phyloP scores from a whole-genome alignment of 2,797 vertebrate genomes.

The Scarus forsteni region DNA sequence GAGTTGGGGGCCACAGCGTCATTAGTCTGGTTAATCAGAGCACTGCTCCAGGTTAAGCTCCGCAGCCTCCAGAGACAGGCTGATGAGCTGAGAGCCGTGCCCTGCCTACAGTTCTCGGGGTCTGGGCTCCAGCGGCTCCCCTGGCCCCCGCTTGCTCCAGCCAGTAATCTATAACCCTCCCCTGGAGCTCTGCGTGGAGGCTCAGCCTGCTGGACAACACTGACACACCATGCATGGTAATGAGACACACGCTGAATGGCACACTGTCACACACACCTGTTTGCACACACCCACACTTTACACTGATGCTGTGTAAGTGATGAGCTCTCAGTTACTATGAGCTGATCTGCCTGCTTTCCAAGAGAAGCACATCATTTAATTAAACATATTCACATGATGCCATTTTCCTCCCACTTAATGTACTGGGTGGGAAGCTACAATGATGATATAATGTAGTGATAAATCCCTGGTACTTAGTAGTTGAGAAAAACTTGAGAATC shows the following conservation, averaged over 20 bases:
- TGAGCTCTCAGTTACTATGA: conserved; percentile 49
- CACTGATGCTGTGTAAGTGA: conserved; percentile 45
- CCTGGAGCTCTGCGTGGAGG: conserved; percentile 69
- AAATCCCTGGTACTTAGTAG: not conserved
- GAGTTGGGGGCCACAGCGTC: conserved; percentile 84
- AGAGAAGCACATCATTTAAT: conserved; percentile 8
- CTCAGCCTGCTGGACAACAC: conserved; percentile 79
- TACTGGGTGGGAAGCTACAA: not conserved
- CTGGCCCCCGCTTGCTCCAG: conserved; percentile 71
- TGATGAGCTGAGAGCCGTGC: conserved; percentile 93
- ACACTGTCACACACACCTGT: conserved; percentile 66
- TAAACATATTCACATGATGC: not conserved
- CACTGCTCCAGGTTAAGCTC: conserved; percentile 91
- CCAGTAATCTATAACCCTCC: conserved; percentile 83
- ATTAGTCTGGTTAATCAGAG: conserved; percentile 99
- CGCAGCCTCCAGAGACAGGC: conserved; percentile 78
- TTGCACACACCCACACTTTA: conserved; percentile 60
- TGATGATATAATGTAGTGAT: not conserved
- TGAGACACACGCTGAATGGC: conserved; percentile 71
- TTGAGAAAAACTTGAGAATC: not conserved
- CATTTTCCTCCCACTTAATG: not conserved
- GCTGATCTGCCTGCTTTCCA: conserved; percentile 24
- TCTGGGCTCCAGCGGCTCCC: conserved; percentile 69
- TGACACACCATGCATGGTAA: conserved; percentile 79
- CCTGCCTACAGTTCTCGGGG: conserved; percentile 87